Conservation (phyloP, 2,888 invertebrate genomes). For the Conchocele bisecta region DNA sequence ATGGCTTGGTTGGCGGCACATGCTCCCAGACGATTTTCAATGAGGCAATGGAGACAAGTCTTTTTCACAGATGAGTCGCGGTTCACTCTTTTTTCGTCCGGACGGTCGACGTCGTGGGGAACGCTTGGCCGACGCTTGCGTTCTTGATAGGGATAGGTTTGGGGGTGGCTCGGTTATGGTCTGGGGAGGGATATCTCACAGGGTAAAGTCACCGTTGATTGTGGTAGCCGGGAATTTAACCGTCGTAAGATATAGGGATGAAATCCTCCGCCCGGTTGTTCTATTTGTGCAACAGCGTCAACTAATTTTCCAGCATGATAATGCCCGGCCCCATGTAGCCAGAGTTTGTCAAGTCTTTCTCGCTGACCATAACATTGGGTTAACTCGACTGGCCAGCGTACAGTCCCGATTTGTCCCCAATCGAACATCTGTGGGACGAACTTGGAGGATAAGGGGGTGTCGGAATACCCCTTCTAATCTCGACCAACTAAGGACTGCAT, state of each 20-base stretch:
- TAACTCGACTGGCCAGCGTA: slow-evolving; percentile 25
- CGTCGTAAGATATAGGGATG: slow-evolving; percentile 4
- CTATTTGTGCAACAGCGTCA: slow-evolving; percentile 2
- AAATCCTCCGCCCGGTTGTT: neutral
- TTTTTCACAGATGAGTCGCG: slow-evolving; percentile 8
- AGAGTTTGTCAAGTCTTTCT: slow-evolving; percentile 7
- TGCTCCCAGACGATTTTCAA: too few species aligned
- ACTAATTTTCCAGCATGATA: slow-evolving; percentile 18
- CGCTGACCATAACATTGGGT: neutral
- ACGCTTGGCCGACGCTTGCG: slow-evolving; percentile 9
- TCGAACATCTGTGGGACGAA: slow-evolving; percentile 30
- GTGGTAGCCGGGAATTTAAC: slow-evolving; percentile 16
- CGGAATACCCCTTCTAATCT: slow-evolving; percentile 7
- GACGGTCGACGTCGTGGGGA: slow-evolving; percentile 23
- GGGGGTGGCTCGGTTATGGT: neutral
- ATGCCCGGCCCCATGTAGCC: slow-evolving; percentile 25
- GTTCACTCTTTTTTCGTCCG: slow-evolving; percentile 5
- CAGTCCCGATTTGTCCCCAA: too few species aligned
- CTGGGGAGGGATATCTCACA: slow-evolving; percentile 8
- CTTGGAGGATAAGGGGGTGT: too few species aligned
- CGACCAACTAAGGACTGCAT: too few species aligned
- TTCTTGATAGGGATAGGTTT: slow-evolving; percentile 15
- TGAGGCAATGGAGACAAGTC: slow-evolving; percentile 24
- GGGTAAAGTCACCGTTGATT: slow-evolving; percentile 12
- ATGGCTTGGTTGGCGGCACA: slow-evolving; percentile 11